Percentiles rank a stretch among this genome's conserved stretches.
phyloP scores from a whole-genome alignment of 2,888 invertebrate species.

The Calameuta pallipes region DNA sequence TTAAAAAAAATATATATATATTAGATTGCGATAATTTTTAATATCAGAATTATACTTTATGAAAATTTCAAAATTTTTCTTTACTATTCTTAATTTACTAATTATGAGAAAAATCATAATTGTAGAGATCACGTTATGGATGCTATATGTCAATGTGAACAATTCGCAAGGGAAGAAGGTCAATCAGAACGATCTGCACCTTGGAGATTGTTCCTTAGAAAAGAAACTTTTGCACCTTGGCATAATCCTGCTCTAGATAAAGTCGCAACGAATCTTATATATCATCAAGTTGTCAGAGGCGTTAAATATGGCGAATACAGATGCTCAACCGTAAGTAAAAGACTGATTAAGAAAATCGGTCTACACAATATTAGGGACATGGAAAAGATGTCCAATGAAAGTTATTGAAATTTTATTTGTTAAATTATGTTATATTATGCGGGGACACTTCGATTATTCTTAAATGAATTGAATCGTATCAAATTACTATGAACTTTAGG shows the following conservation, averaged over 20 bases:
- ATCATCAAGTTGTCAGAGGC: constrained; percentile 87
- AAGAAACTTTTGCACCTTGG: constrained; percentile 94
- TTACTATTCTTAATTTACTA: background rate
- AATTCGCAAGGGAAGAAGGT: constrained; percentile 92
- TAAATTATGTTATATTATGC: no score
- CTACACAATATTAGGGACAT: background rate
- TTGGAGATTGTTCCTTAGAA: constrained; percentile 88
- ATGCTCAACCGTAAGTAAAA: constrained; percentile 70
- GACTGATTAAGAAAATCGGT: background rate
- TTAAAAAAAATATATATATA: background rate
- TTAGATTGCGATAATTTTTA: background rate
- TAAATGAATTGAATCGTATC: background rate
- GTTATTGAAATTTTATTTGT: background rate
- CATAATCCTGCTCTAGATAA: constrained; percentile 86
- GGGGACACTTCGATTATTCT: background rate
- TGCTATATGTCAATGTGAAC: constrained; percentile 95
- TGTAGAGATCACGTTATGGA: constrained; percentile 93
- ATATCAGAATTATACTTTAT: background rate
- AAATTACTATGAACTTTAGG: constrained; percentile 58
- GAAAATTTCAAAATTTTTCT: background rate
- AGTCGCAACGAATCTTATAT: constrained; percentile 88
- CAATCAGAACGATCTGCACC: constrained; percentile 85
- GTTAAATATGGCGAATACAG: constrained; percentile 94
- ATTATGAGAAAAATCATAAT: background rate
- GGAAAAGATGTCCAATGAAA: background rate